A percentile compares a stretch with the other conserved stretches of the same genome.
Evolutionary conservation across 1,140 invertebrate species (phyloP).

Genomic region (Brachionus plicatilis): DNA sequence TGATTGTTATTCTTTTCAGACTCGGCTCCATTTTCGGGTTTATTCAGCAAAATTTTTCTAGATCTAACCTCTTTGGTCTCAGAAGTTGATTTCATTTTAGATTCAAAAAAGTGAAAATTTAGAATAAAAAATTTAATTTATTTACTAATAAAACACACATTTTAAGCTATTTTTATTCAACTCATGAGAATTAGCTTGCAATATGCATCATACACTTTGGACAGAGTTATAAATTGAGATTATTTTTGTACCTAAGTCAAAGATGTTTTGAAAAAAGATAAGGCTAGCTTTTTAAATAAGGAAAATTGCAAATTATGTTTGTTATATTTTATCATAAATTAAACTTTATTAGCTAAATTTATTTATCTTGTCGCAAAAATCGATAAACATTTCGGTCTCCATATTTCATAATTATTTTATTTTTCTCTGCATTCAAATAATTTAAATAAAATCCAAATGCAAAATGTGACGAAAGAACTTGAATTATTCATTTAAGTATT

Average conservation of each 20-base stretch:
- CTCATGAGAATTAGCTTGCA: not conserved
- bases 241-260: not conserved
- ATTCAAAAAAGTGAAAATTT: not conserved
- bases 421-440: not conserved
- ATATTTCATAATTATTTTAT: not conserved
- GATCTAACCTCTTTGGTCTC: not conserved
- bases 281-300: not conserved
- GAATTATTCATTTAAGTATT: not conserved
- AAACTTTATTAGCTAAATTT: not conserved
- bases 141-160: not conserved
- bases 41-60: not conserved
- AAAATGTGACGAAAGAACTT: not conserved
- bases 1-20: not conserved
- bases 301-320: not conserved
- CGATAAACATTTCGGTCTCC: not conserved
- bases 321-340: not conserved
- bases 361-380: not conserved
- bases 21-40: not conserved
- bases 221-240: slow-evolving; percentile 11
- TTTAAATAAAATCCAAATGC: not conserved
- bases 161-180: not conserved
- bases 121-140: not conserved
- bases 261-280: not conserved
- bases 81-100: not conserved
- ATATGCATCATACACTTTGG: slow-evolving; percentile 6